Conservation (phyloP, 2,797 vertebrate species). For the Menidia menidia region DNA sequence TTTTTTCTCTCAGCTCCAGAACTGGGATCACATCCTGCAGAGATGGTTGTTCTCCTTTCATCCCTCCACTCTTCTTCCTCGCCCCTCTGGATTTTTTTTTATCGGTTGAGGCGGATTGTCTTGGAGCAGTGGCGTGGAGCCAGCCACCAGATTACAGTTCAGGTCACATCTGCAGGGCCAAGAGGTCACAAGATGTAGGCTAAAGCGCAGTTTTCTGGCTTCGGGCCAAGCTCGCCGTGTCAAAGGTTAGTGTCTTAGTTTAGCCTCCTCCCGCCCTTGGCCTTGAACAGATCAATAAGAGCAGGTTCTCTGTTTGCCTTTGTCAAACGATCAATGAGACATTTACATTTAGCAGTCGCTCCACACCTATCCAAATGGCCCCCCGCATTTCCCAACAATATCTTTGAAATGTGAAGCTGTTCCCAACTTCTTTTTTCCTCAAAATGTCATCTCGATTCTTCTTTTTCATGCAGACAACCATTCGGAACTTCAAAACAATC, state of each 20-base stretch:
- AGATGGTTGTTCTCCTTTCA: slow-evolving; percentile 88
- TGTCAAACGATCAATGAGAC: slow-evolving; percentile 68
- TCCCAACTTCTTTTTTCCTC: background rate
- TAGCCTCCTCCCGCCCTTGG: slow-evolving; percentile 87
- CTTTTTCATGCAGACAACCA: background rate
- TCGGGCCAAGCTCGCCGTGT: slow-evolving; percentile 90
- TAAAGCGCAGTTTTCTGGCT: slow-evolving; percentile 83
- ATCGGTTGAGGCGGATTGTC: slow-evolving; percentile 25
- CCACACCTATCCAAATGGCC: background rate
- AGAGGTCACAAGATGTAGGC: slow-evolving; percentile 74
- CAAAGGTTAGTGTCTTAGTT: slow-evolving; percentile 83
- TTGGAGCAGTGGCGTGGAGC: slow-evolving; percentile 24
- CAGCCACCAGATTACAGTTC: slow-evolving; percentile 39
- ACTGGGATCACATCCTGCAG: slow-evolving; percentile 71
- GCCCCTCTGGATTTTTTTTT: slow-evolving; percentile 27
- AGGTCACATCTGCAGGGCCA: slow-evolving; percentile 62
- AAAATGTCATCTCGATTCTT: background rate
- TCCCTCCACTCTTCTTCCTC: slow-evolving; percentile 77
- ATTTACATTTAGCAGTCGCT: slow-evolving; percentile 67
- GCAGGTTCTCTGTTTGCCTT: slow-evolving; percentile 76
- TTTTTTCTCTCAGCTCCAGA: slow-evolving; percentile 14
- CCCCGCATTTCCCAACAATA: background rate
- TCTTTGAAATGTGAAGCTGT: background rate
- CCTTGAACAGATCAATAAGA: slow-evolving; percentile 90
- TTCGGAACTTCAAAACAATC: background rate